Conservation (phyloP, 2,797 vertebrate species). For the Morelia viridis region DNA sequence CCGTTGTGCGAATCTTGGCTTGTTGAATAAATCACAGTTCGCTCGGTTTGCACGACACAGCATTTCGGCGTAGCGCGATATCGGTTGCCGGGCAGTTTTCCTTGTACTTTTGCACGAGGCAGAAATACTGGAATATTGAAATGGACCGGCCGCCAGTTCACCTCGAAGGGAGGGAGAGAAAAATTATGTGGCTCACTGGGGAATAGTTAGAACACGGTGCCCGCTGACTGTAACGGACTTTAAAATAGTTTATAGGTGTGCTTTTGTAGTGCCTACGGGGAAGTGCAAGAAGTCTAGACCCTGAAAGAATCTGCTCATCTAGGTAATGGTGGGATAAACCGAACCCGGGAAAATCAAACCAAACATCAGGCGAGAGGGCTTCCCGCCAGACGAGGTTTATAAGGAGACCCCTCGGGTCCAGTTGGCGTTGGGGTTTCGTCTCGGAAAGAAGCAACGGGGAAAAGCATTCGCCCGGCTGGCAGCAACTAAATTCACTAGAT, state of each 20-base stretch:
- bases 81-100: neutral
- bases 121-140: neutral
- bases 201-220: neutral
- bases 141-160: neutral
- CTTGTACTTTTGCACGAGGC: neutral
- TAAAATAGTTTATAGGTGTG: neutral
- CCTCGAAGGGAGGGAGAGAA: neutral
- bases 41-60: neutral
- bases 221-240: neutral
- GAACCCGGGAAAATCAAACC: neutral
- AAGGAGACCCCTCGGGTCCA: neutral
- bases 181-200: neutral
- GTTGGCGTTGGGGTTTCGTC: neutral
- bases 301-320: neutral
- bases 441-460: neutral
- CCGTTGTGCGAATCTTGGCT: neutral
- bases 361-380: neutral
- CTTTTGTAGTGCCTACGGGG: neutral
- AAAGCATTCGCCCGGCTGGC: neutral
- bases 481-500: neutral
- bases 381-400: neutral
- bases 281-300: neutral
- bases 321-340: neutral
- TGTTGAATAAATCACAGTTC: neutral
- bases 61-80: neutral